A percentile compares a stretch with the other conserved stretches of the same genome.
Evolutionary conservation across 2,113 vertebrate species (phyloP).

Genomic region (Pangasianodon gigas): DNA sequence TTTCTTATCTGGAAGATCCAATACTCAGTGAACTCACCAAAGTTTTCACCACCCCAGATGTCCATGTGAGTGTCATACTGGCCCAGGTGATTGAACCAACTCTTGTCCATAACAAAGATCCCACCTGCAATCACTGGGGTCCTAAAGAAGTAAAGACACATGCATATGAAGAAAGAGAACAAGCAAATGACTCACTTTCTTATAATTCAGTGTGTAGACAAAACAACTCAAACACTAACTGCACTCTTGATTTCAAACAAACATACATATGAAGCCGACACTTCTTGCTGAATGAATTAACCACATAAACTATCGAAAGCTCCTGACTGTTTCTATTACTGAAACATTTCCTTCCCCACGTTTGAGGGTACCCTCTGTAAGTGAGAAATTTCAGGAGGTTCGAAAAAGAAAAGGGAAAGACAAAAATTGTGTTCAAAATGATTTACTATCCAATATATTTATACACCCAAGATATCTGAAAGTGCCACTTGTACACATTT

Average conservation of each 20-base stretch:
- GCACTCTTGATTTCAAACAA: background rate
- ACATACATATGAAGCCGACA: background rate
- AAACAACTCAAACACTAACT: background rate
- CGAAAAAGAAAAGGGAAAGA: background rate
- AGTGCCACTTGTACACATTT: background rate
- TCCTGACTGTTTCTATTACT: background rate
- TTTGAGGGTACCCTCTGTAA: background rate
- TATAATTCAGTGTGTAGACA: background rate
- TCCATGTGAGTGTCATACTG: slow-evolving; percentile 99
- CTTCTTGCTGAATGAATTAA: background rate
- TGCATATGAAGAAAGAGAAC: background rate
- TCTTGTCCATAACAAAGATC: slow-evolving; percentile 96
- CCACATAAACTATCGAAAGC: background rate
- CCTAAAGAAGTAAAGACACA: slow-evolving; percentile 67
- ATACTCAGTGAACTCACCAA: slow-evolving; percentile 80
- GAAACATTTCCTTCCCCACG: background rate
- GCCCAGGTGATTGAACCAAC: slow-evolving; percentile 97
- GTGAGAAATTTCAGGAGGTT: background rate
- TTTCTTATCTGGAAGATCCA: background rate
- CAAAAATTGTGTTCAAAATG: background rate
- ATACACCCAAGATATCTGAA: background rate
- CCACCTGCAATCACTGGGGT: slow-evolving; percentile 98
- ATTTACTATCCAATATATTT: background rate
- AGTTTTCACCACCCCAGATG: slow-evolving; percentile 99
- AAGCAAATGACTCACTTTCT: slow-evolving; percentile 25